Base-by-base conservation (phyloP, 2,888 invertebrate genomes). In the Myathropa florea region DNA sequence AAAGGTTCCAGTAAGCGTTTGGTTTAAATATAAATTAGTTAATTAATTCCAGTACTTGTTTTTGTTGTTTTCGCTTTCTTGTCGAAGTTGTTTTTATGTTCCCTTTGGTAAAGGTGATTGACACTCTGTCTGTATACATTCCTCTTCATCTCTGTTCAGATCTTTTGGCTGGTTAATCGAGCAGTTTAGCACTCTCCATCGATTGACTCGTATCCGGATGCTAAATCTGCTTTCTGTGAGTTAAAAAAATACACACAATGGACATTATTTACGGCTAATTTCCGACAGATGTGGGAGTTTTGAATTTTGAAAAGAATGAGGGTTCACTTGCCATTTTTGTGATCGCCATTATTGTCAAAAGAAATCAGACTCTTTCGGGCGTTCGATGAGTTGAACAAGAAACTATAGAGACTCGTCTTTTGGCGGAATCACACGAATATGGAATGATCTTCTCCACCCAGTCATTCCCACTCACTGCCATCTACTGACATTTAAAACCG, bases 11-110 rank as follows among this genome's bases (percentile, higher is more conserved):
- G 26, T 30, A 4, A 14, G 18, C 14, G 12, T 12, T 14, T 64
- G 24, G 36, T 65, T 59, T 59, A 12, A 65, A 59, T 65, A 57
- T 39, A 55, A 36, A 57, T 75, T 64, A 26, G 36, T 21, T 46
- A 36, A 65, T 24, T 36, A 6, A 55, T 55, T 63, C 24, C 46
- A 18, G 46, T 33, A 33, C 7, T 33, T 33, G 33, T 46, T 46
- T 46, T 46, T 46, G n/a, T 46, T 46, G 46, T 21, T 46, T 46
- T 46, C 18, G 7, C 46, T 18, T 46, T 46, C 18, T 46, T 18
- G 46, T 46, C 46, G 18, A 2, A 0, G 46, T 46, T 18, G 7
- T 46, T 46, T 46, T 46, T 46, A 18, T 46, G 46, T 18, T 39
- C 39, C 39, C n/a, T 39, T 39, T 36, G 14, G n/a, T 14, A 39